Evolutionary conservation across 2,888 invertebrate genomes (phyloP), one percentile per base, ranked within the genome.

Genomic region (Zygogramma bicolorata): DNA sequence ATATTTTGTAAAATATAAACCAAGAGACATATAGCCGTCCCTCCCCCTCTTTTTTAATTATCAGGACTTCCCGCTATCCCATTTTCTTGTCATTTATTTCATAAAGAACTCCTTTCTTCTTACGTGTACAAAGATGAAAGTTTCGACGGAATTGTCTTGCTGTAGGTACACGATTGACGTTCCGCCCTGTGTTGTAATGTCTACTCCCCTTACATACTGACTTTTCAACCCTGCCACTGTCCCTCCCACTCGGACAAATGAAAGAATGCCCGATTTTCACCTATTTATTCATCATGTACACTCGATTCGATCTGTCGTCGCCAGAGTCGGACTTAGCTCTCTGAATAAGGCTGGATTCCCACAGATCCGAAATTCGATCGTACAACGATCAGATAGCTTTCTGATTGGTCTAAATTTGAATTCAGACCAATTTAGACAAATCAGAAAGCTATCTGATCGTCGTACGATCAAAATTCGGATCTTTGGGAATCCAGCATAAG

Each of bases 291-390:
- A 34, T 20, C 61, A 34, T 20, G 20, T 13, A 40, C 40, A 61
- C 22, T 5, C 61, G 34, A 71, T 68, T 67, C 67, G n/a, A 67
- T 71, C 71, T 63, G 67, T 67, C 63, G 3, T 38, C 3, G 4
- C 3, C 34, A 27, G 31, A 34, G 10, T 8, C 22, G 46, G 46
- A 46, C 7, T 8, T 8, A 46, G 20, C 20, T 8, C 20, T 20
- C 3, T 18, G 18, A 15, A 46, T 10, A 20, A 20, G 46, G 3
- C 46, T 18, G n/a, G n/a, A n/a, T n/a, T n/a, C n/a, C n/a, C n/a
- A n/a, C n/a, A n/a, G n/a, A n/a, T n/a, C n/a, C n/a, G n/a, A n/a
- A n/a, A n/a, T n/a, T n/a, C n/a, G n/a, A n/a, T n/a, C n/a, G n/a
- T n/a, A n/a, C n/a, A n/a, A n/a, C n/a, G n/a, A n/a, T n/a, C n/a